Conservation (phyloP, 2,113 vertebrate genomes). For the Condylura cristata region DNA sequence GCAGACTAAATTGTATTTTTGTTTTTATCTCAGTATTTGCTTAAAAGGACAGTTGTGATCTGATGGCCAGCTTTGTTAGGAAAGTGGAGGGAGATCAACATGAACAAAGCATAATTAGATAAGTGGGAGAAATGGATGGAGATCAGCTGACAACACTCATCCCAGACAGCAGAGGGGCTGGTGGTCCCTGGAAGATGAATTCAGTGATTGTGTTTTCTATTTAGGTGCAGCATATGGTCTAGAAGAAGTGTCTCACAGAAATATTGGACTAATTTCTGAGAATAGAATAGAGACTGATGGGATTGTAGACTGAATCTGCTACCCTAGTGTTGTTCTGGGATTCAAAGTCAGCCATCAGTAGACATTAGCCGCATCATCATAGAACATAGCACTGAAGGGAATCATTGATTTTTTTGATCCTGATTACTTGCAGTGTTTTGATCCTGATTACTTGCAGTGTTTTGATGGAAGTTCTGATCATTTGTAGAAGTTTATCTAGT, state of each 20-base stretch:
- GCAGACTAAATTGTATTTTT: not conserved
- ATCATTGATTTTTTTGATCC: not conserved
- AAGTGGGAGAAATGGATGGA: not conserved
- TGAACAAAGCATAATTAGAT: not conserved
- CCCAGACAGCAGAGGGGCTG: not conserved
- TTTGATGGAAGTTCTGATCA: not conserved
- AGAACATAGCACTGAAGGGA: not conserved
- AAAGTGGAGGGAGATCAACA: not conserved
- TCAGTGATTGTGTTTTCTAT: conserved; percentile 1
- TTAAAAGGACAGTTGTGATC: conserved; percentile 21
- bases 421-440: not conserved
- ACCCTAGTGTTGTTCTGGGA: conserved; percentile 19
- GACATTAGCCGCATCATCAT: not conserved
- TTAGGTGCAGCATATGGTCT: not conserved
- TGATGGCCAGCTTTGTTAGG: not conserved
- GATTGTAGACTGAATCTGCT: conserved; percentile 4
- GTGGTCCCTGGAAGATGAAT: not conserved
- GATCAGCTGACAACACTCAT: not conserved
- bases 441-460: no score
- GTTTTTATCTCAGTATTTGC: conserved; percentile 28
- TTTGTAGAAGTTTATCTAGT: not conserved
- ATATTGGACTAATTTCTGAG: conserved; percentile 28
- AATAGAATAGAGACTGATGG: not conserved
- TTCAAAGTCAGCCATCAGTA: conserved; percentile 39
- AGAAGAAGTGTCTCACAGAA: conserved; percentile 36